Evolutionary conservation across 92 coral and sea anemone species (phyloP), one percentile per base, ranked within the genome.

Genomic region (Desmophyllum pertusum): DNA sequence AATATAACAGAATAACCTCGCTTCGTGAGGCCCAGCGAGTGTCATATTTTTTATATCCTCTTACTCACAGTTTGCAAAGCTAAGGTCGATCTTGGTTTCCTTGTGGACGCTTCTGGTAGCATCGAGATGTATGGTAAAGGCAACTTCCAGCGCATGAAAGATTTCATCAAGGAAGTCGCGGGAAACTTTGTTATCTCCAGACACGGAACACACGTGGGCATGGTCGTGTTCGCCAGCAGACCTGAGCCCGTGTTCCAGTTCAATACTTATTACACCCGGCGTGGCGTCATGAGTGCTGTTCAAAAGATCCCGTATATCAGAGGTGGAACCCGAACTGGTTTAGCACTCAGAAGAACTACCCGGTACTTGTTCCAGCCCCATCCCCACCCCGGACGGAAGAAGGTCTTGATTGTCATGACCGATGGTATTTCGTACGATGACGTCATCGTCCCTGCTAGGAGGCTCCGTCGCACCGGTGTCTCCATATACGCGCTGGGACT

Each of bases 41-140:
- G n/a, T n/a, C n/a, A n/a, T n/a, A n/a, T n/a, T n/a, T n/a, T n/a
- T n/a, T n/a, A 14, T 21, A 17, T 59, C 25, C 6, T 53, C 25
- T 59, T 59, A 6, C 31, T 59, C 65, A 23, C 42, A 94, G 92
- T 88, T 76, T 91, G 98, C 89, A 93, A 91, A 85, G 97, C 94
- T 25, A 88, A 90, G 79, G 95, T 94, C 29, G 95, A 96, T 43
- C 76, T 96, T 21, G 96, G 92, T 38, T 96, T 96, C 93, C 89
- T 96, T 38, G 70, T 96, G 18, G 99, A 96, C 83, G 96, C 95
- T 29, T 96, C 99, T 70, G 99, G 99, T 41, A 96, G 99, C 87
- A 85, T 96, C 30, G 98, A 94, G 76, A 90, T 85, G 90, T 94
- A 94, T 62, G 98, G 98, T 19, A 87, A 81, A 85, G 97, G 97